Evolutionary conservation across 2,797 vertebrate genomes (phyloP).

Genomic region (Acanthopagrus latus): DNA sequence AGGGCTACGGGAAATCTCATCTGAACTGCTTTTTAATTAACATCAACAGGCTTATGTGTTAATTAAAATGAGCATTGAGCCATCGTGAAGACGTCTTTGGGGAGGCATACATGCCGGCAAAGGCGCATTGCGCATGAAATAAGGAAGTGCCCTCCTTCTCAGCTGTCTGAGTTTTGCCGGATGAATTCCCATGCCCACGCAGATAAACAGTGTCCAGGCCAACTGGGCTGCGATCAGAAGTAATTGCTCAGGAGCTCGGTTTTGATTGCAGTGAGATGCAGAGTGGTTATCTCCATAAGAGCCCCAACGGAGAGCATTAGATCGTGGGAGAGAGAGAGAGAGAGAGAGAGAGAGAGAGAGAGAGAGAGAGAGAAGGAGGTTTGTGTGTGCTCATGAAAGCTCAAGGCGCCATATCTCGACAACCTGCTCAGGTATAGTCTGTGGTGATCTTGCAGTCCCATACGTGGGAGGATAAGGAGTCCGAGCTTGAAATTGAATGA

Average conservation of each 20-base stretch:
- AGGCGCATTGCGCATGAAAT: conserved; percentile 59
- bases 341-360: conserved; percentile 14
- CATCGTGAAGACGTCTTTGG: conserved; percentile 68
- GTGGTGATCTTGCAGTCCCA: conserved; percentile 31
- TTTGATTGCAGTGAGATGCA: conserved; percentile 70
- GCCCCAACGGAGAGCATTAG: conserved; percentile 32
- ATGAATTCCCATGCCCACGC: conserved; percentile 58
- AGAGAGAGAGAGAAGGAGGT: conserved; percentile 15
- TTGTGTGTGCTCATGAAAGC: conserved; percentile 11
- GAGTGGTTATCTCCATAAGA: conserved; percentile 64
- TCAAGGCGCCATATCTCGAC: conserved; percentile 19
- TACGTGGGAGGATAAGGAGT: conserved; percentile 17
- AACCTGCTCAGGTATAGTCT: not conserved
- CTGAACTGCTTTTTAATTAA: conserved; percentile 83
- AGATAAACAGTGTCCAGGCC: conserved; percentile 70
- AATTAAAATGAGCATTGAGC: conserved; percentile 83
- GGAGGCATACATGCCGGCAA: conserved; percentile 71
- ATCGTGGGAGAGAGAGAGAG: conserved; percentile 20
- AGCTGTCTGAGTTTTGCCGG: conserved; percentile 58
- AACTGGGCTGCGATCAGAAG: conserved; percentile 74
- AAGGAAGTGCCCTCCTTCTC: conserved; percentile 59
- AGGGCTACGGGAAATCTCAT: conserved; percentile 41
- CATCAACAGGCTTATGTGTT: conserved; percentile 81
- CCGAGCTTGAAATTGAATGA: conserved; percentile 32
- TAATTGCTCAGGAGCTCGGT: conserved; percentile 71